These are phyloP conservation scores for Kryptolebias marmoratus DNA, from an alignment of 2,113 vertebrate genomes.

Conservation along the genomic window DNA sequence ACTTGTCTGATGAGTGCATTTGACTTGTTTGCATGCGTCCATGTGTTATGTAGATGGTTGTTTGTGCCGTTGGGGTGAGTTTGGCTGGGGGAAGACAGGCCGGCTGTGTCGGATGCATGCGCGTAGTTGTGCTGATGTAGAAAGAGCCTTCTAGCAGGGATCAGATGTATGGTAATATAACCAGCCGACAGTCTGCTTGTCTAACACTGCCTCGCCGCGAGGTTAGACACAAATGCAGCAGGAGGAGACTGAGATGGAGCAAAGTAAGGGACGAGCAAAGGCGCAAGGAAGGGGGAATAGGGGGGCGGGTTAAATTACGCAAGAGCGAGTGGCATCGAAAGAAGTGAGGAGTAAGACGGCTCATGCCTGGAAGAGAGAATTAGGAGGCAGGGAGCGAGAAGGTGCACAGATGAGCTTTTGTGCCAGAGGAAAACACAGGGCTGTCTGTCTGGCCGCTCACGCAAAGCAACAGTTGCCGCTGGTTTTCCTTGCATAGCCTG, in stretches of 20 bases:
- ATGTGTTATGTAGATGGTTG: conserved; percentile 49
- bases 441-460: conserved; percentile 50
- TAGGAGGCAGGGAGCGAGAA: conserved; percentile 35
- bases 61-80: conserved; percentile 50
- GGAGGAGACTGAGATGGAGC: conserved; percentile 22
- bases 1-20: conserved; percentile 14
- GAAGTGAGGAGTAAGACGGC: conserved; percentile 48
- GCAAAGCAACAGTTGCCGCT: conserved; percentile 55
- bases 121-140: conserved; percentile 53
- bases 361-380: conserved; percentile 51
- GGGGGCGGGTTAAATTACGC: conserved; percentile 28
- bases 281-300: conserved; percentile 8
- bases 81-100: conserved; percentile 34
- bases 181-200: conserved; percentile 55
- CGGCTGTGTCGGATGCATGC: conserved; percentile 54
- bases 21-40: conserved; percentile 40
- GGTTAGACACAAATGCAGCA: conserved; percentile 39
- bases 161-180: conserved; percentile 67
- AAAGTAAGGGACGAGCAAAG: conserved; percentile 11
- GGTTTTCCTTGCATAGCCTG: conserved; percentile 34
- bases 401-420: conserved; percentile 55
- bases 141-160: conserved; percentile 52
- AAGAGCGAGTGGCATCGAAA: conserved; percentile 31
- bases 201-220: conserved; percentile 42
- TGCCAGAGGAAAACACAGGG: conserved; percentile 52